Percentiles rank a stretch among this genome's conserved stretches.
phyloP scores from a whole-genome alignment of 2,113 vertebrate genomes.

The Bagarius yarrelli region DNA sequence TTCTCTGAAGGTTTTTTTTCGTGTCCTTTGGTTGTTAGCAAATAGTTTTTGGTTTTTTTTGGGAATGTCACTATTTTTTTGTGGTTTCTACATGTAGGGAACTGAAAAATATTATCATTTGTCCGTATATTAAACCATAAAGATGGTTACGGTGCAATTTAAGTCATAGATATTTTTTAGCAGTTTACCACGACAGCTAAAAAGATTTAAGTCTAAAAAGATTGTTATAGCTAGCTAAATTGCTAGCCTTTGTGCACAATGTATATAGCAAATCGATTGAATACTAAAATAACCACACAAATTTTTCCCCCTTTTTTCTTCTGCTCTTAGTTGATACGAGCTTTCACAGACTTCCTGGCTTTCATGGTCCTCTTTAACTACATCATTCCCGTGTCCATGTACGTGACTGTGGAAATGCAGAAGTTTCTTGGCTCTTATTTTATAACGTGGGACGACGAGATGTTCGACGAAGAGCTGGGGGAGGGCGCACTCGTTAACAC shows the following conservation, averaged over 20 bases:
- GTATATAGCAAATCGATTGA: too few relatives aligned
- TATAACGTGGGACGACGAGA: constrained; percentile 96
- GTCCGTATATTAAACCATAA: background rate
- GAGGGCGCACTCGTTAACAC: constrained; percentile 95
- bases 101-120: background rate
- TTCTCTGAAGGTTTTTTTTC: background rate
- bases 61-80: background rate
- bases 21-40: background rate
- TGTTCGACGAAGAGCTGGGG: constrained; percentile 87
- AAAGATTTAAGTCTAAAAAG: background rate
- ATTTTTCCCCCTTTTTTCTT: background rate
- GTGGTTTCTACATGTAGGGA: background rate
- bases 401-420: constrained; percentile 99
- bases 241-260: background rate
- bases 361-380: constrained; percentile 99
- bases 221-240: background rate
- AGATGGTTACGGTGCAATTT: background rate
- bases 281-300: background rate
- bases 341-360: constrained; percentile 95
- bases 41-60: background rate
- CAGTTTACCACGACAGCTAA: background rate
- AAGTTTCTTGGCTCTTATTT: constrained; percentile 98
- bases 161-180: background rate
- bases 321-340: constrained; percentile 65
- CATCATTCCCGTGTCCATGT: constrained; percentile 99